A percentile compares a stretch with the other conserved stretches of the same genome.
Conservation (phyloP, 1,140 invertebrate species). For the Drosophila sulfurigaster region DNA sequence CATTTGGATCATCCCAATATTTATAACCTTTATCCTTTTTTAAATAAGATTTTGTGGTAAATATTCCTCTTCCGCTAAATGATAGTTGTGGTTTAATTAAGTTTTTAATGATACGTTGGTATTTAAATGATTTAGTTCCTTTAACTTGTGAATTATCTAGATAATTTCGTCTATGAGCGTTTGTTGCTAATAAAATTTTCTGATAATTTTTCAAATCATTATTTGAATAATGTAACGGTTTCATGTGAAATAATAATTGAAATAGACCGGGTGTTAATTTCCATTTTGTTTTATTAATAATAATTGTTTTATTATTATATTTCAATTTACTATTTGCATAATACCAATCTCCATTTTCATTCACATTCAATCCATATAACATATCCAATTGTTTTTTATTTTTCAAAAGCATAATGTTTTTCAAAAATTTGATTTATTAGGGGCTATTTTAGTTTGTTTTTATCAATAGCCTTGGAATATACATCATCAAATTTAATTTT, state of each 20-base stretch:
- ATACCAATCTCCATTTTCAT: too few species aligned
- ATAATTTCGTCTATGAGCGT: slow-evolving; percentile 18
- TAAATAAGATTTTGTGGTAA: slow-evolving; percentile 1
- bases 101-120: slow-evolving; percentile 2
- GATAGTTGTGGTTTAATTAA: slow-evolving; percentile 1
- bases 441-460: too few species aligned
- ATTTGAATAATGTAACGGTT: slow-evolving; percentile 6
- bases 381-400: too few species aligned
- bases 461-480: too few species aligned
- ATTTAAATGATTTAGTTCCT: slow-evolving; percentile 39
- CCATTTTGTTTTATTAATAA: background rate
- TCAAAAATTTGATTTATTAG: too few species aligned
- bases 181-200: slow-evolving; percentile 20
- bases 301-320: too few species aligned
- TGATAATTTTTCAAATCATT: slow-evolving; percentile 25
- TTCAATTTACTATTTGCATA: too few species aligned
- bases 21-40: slow-evolving; percentile 47
- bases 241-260: background rate
- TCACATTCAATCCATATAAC: too few species aligned
- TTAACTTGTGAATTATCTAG: slow-evolving; percentile 2
- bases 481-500: too few species aligned
- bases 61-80: background rate
- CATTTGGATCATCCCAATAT: slow-evolving; percentile 84
- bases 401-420: too few species aligned
- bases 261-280: slow-evolving; percentile 8